These are phyloP conservation scores for Capra hircus DNA, from an alignment of 2,113 vertebrate species.

Conservation along the genomic window DNA sequence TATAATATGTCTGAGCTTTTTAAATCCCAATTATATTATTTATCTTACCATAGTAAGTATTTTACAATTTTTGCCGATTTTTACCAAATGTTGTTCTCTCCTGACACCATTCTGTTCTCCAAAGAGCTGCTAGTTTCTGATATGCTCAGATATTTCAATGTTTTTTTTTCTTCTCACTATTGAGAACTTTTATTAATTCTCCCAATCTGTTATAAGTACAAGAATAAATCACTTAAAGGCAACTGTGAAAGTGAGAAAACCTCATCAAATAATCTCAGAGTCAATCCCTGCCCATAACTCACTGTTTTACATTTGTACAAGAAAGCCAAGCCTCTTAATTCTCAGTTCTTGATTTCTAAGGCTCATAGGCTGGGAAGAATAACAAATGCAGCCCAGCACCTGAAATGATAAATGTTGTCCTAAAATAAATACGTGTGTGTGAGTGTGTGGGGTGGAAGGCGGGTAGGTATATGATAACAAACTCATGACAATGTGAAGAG, in stretches of 20 bases:
- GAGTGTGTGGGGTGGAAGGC: rapidly evolving
- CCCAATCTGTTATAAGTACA: background rate
- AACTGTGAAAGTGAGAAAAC: background rate
- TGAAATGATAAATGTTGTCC: background rate
- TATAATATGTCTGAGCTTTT: background rate
- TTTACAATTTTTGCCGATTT: background rate
- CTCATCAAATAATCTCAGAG: background rate
- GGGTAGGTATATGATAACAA: background rate
- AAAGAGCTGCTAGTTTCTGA: background rate
- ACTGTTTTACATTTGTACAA: background rate
- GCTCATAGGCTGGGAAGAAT: background rate
- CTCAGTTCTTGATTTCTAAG: background rate
- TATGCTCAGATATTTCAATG: background rate
- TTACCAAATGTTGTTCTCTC: background rate
- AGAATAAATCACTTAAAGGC: background rate
- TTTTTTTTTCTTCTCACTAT: background rate
- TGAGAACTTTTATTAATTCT: background rate
- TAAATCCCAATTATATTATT: background rate
- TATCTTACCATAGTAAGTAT: background rate
- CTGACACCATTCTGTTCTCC: background rate
- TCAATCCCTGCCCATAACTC: background rate
- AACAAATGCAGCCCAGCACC: background rate
- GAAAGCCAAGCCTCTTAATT: background rate
- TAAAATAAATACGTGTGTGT: background rate
- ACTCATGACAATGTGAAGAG: background rate